Conservation (phyloP, 2,888 invertebrate genomes). For the Trichopria drosophilae region DNA sequence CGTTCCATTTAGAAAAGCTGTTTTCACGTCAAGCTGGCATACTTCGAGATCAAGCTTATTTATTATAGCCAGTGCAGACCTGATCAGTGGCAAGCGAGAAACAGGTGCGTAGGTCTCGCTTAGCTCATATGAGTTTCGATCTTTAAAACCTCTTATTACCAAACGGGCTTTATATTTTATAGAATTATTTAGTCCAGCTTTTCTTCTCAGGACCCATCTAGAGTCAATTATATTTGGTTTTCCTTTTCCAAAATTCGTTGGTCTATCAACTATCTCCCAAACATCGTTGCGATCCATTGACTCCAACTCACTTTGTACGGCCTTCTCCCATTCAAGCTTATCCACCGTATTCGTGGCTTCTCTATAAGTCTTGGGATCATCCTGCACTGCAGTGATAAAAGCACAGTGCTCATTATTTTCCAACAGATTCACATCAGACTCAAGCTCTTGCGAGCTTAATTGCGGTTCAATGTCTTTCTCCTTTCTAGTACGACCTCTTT, state of each 20-base stretch:
- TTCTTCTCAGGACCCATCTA: constrained; percentile 28
- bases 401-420: no score
- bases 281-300: constrained; percentile 28
- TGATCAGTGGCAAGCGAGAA: not conserved
- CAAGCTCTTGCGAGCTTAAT: no score
- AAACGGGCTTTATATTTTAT: constrained; percentile 24
- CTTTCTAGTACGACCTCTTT: not conserved
- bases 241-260: no score
- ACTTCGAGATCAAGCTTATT: not conserved
- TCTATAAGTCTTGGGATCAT: no score
- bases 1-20: no score
- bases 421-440: no score
- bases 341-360: no score
- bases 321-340: no score
- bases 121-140: not conserved
- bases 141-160: constrained; percentile 10
- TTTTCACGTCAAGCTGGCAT: no score
- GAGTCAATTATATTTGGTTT: constrained; percentile 27
- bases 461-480: not conserved
- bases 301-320: no score
- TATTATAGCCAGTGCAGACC: not conserved
- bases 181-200: constrained; percentile 7
- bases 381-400: no score
- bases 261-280: constrained; percentile 20
- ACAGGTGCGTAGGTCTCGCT: no score